These are phyloP conservation scores for Gila orcuttii DNA, from an alignment of 2,113 vertebrate species.

Conservation along the genomic window DNA sequence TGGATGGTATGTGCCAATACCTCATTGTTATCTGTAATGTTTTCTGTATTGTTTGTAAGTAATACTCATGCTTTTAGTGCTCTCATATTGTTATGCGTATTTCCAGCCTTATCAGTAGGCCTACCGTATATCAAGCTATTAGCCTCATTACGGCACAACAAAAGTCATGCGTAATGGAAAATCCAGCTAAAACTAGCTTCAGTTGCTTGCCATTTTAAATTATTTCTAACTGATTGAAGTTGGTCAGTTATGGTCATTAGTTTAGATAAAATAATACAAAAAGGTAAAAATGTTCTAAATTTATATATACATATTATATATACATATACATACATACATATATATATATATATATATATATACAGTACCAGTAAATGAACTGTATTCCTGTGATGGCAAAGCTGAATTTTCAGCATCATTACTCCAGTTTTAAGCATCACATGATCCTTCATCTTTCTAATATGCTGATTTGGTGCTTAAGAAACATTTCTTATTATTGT, in stretches of 20 bases:
- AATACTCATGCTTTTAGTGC: background rate
- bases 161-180: background rate
- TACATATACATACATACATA: too few relatives aligned
- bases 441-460: too few relatives aligned
- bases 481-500: too few relatives aligned
- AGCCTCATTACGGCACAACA: background rate
- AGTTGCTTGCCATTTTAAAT: background rate
- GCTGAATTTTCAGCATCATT: too few relatives aligned
- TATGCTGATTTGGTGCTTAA: too few relatives aligned
- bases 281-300: background rate
- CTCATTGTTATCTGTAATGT: background rate
- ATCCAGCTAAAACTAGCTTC: background rate
- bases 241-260: background rate
- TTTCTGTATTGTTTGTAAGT: background rate
- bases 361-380: too few relatives aligned
- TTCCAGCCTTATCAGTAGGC: too few relatives aligned
- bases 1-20: slow-evolving; percentile 85
- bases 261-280: background rate
- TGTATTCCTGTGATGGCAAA: too few relatives aligned
- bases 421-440: too few relatives aligned
- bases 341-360: too few relatives aligned
- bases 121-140: background rate
- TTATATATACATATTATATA: background rate
- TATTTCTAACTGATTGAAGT: background rate
- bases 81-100: background rate